A percentile compares a stretch with the other conserved stretches of the same genome.
Evolutionary conservation across 1,140 invertebrate genomes (phyloP).

Genomic region (Psilanteris sp.): DNA sequence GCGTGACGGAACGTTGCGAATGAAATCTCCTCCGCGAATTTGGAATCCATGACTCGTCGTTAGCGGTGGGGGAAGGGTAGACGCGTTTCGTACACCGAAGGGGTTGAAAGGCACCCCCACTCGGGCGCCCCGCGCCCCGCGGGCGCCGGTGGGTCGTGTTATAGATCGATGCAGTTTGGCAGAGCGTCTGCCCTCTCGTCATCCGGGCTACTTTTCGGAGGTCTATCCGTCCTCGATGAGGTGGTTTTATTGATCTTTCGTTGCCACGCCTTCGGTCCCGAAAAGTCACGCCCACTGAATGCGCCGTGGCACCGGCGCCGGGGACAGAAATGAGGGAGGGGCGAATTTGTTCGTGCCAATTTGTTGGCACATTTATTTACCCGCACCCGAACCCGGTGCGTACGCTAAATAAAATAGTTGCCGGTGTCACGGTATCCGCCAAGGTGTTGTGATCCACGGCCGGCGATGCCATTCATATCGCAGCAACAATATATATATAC

Average conservation of each 20-base stretch:
- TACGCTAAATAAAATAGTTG: constrained; percentile 29
- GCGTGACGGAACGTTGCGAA: constrained; percentile 66
- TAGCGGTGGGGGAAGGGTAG: constrained; percentile 19
- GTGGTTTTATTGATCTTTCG: constrained; percentile 75
- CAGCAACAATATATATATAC: too few relatives aligned
- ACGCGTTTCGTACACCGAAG: constrained; percentile 49
- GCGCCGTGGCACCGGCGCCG: constrained; percentile 57
- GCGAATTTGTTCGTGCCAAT: constrained; percentile 62
- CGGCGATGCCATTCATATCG: neutral
- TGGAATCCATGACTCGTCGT: constrained; percentile 57
- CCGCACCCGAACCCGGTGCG: constrained; percentile 19
- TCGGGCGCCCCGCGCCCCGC: constrained; percentile 1
- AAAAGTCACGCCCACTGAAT: constrained; percentile 72
- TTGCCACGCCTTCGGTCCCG: constrained; percentile 73
- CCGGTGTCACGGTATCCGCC: constrained; percentile 3
- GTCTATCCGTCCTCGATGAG: constrained; percentile 63
- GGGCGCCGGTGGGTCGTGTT: constrained; percentile 50
- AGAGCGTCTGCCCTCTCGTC: constrained; percentile 62
- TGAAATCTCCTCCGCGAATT: constrained; percentile 72
- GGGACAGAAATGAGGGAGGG: constrained; percentile 33
- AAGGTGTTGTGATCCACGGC: too few relatives aligned
- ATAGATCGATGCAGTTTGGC: constrained; percentile 73
- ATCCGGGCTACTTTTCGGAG: constrained; percentile 67
- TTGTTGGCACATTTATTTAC: constrained; percentile 49
- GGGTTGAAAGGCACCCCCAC: constrained; percentile 51